Conservation (phyloP, 2,113 vertebrate genomes). For the Steatornis caripensis region DNA sequence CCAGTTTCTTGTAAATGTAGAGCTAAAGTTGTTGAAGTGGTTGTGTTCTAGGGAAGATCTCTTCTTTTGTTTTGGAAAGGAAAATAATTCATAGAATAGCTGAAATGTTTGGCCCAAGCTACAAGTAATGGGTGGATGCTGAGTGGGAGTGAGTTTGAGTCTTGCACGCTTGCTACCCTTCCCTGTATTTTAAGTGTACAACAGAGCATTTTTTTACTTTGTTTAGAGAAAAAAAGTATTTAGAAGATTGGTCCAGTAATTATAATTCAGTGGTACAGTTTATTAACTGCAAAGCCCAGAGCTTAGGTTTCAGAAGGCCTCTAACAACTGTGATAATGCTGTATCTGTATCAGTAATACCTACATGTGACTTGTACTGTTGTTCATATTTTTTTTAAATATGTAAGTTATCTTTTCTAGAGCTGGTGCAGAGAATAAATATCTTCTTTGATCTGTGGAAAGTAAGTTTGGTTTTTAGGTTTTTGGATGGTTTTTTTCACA, state of each 20-base stretch:
- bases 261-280: background rate
- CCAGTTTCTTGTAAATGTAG: background rate
- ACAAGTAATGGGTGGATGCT: background rate
- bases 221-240: background rate
- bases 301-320: background rate
- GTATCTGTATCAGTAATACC: background rate
- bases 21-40: background rate
- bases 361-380: background rate
- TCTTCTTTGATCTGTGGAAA: background rate
- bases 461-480: background rate
- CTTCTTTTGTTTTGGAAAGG: background rate
- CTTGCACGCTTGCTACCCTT: background rate
- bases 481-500: background rate
- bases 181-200: background rate
- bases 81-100: background rate
- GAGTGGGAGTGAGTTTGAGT: background rate
- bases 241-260: background rate
- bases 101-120: background rate
- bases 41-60: fast-evolving
- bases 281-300: too few species aligned
- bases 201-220: background rate
- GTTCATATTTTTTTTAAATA: background rate
- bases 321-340: background rate
- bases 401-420: background rate
- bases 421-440: background rate